phyloP scores from a whole-genome alignment of 2,797 vertebrate species.

The Mormyrus hasselquistii region DNA sequence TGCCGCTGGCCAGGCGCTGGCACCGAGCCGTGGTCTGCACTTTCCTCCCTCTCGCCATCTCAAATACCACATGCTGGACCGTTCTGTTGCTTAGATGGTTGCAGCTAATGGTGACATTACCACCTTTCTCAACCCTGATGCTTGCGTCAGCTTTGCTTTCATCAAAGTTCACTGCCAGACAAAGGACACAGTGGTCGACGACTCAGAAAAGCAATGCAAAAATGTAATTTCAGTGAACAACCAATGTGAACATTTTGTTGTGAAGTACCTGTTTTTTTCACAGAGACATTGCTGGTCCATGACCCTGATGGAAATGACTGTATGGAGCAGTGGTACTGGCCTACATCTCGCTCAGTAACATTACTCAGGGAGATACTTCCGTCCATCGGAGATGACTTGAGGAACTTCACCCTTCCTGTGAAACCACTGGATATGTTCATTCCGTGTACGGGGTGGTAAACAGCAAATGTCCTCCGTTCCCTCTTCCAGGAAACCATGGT shows the following conservation, averaged over 20 bases:
- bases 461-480: constrained; percentile 48
- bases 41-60: constrained; percentile 50
- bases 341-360: constrained; percentile 61
- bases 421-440: constrained; percentile 45
- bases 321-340: constrained; percentile 65
- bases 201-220: background rate
- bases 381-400: constrained; percentile 48
- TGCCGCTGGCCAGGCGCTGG: constrained; percentile 36
- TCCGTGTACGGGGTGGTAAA: constrained; percentile 56
- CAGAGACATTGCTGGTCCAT: constrained; percentile 60
- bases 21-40: constrained; percentile 54
- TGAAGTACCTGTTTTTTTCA: constrained; percentile 65
- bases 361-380: constrained; percentile 65
- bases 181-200: background rate
- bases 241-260: background rate
- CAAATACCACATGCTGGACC: constrained; percentile 50
- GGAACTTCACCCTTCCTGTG: constrained; percentile 56
- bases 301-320: constrained; percentile 62
- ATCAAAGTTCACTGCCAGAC: constrained; percentile 53
- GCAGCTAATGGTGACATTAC: constrained; percentile 59
- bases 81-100: constrained; percentile 36
- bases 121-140: constrained; percentile 37
- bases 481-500: constrained; percentile 74
- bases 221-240: background rate
- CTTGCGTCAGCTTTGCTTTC: constrained; percentile 12